Evolutionary conservation across 2,113 vertebrate species (phyloP), one percentile per base, ranked within the genome.

Genomic region (Chitala chitala): DNA sequence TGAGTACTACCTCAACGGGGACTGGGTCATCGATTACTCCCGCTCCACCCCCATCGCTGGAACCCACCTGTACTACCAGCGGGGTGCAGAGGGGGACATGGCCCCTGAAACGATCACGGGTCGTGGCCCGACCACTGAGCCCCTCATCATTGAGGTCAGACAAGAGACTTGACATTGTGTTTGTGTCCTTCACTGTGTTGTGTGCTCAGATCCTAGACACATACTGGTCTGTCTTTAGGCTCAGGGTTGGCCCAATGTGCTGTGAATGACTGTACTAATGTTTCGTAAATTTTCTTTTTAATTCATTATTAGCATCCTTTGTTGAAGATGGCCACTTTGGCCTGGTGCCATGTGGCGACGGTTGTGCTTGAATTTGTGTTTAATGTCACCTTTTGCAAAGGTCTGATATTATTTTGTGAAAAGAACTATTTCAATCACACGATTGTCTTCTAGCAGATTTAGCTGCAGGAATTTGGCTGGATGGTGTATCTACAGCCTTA

Each of bases 1-100:
- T 0, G 91, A 95, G 0, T 98, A 99, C 55, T 99, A 98, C 77
- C 93, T 99, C 86, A 99, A 99, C 0, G 96, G 97, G 26, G 92
- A 93, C 10, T 99, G 96, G 96, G 93, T 93, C 0, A 94, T 98
- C 0, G 91, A 93, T 75, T 92, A 89, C 20, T 93, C 94, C 74
- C 86, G 78, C 20, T 86, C 91, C 0, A 84, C 93, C 31, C 87
- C 92, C 0, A 81, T 92, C 0, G 95, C 93, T 4, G 91, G 91
- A 81, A 98, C 95, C 0, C 68, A 92, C 75, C 82, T 98, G 72
- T 92, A 94, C 83, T 99, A 99, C 0, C 92, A 96, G 79, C 88
- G 94, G 9, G 94, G 94, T 0, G 75, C 87, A 0, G 95, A 98
- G 82, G 93, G 94, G 0, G 93, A 96, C 56, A 80, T 86, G 75